These are phyloP conservation scores for Thereuonema tuberculata DNA, from an alignment of 1,140 invertebrate species.

Conservation along the genomic window DNA sequence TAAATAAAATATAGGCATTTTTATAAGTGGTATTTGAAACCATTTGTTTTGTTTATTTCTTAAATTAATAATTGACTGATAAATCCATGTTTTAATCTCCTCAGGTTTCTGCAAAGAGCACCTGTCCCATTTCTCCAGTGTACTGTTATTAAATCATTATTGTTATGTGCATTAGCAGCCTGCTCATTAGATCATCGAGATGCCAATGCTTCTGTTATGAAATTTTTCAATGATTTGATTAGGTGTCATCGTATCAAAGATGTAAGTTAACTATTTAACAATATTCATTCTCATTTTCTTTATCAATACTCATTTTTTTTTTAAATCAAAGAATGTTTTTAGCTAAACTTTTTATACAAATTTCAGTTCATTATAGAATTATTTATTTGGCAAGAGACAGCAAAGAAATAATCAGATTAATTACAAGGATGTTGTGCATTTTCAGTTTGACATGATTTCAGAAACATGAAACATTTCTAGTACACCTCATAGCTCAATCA, in stretches of 20 bases:
- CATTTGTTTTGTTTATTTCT: no score
- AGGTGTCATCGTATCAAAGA: conserved; percentile 44
- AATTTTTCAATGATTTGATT: conserved; percentile 72
- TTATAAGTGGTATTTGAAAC: no score
- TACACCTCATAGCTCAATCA: no score
- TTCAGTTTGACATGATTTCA: no score
- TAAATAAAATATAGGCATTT: no score
- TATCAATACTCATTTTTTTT: no score
- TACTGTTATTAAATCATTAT: conserved; percentile 50
- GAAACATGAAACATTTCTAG: no score
- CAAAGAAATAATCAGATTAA: no score
- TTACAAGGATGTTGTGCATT: no score
- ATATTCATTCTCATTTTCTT: neutral
- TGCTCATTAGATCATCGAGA: conserved; percentile 82
- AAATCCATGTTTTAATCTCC: no score
- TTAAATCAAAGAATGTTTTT: conserved; percentile 1
- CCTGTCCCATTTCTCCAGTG: conserved; percentile 65
- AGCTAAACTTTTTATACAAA: neutral
- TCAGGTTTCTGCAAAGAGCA: conserved; percentile 72
- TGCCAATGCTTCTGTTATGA: conserved; percentile 90
- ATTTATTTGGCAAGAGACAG: no score
- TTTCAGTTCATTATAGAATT: conserved; percentile 1
- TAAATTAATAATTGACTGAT: no score
- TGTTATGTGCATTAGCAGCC: conserved; percentile 68
- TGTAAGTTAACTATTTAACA: conserved; percentile 25